Conservation (phyloP, 1,140 invertebrate species). For the Eueides isabella region DNA sequence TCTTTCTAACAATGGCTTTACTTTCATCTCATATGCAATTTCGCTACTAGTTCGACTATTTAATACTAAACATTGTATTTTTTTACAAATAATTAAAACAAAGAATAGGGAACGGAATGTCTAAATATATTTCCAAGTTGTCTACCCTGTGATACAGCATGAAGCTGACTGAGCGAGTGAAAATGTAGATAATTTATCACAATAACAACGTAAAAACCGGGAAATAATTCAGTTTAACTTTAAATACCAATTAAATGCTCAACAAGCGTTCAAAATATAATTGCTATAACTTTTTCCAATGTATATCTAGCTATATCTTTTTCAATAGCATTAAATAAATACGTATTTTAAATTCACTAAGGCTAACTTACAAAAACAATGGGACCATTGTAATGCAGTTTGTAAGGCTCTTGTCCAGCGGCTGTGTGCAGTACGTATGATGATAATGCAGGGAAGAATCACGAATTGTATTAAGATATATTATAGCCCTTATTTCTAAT, state of each 20-base stretch:
- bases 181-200: no score
- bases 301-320: no score
- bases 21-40: no score
- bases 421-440: constrained; percentile 34
- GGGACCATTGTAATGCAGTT: constrained; percentile 33
- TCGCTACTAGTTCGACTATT: no score
- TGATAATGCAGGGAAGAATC: constrained; percentile 34
- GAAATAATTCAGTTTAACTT: neutral
- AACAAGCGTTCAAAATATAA: neutral
- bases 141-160: no score
- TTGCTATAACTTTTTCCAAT: neutral
- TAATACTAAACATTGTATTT: no score
- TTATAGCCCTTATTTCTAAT: neutral
- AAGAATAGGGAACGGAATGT: no score
- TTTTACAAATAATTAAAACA: no score
- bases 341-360: constrained; percentile 4
- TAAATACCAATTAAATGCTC: neutral
- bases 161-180: no score
- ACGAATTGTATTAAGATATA: neutral
- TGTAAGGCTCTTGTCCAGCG: constrained; percentile 33
- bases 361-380: constrained; percentile 33
- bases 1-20: no score
- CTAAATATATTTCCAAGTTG: no score
- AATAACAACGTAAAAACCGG: no score
- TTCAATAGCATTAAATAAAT: constrained; percentile 11